These are phyloP conservation scores for Steatornis caripensis DNA, from an alignment of 2,113 vertebrate species.

Conservation along the genomic window DNA sequence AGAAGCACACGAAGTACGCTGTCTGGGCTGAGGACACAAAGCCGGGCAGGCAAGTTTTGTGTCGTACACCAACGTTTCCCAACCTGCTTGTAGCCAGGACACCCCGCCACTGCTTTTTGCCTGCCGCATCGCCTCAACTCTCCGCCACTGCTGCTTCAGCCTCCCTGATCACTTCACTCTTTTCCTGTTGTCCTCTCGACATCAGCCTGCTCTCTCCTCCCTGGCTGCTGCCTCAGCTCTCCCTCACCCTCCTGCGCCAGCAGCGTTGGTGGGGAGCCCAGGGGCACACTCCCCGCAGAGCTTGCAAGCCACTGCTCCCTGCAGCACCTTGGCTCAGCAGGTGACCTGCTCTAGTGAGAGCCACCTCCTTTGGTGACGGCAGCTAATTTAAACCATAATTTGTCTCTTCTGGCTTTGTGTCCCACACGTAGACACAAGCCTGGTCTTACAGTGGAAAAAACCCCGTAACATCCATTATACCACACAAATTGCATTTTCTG, in stretches of 20 bases:
- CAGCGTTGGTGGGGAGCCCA: not conserved
- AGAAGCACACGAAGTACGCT: not conserved
- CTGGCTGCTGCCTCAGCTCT: not conserved
- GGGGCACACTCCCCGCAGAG: not conserved
- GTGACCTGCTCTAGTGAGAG: not conserved
- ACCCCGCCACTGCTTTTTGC: not conserved
- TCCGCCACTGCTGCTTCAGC: not conserved
- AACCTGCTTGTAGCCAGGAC: not conserved
- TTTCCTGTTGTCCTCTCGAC: not conserved
- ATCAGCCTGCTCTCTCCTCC: not conserved
- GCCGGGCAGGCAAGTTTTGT: not conserved
- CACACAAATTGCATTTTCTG: not conserved
- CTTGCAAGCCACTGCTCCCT: not conserved
- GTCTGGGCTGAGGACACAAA: not conserved
- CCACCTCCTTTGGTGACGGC: not conserved
- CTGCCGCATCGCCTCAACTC: rapidly evolving
- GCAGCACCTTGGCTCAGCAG: not conserved
- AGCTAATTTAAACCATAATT: not conserved
- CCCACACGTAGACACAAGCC: not conserved
- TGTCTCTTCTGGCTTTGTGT: not conserved
- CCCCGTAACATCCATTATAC: not conserved
- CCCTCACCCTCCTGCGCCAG: not conserved
- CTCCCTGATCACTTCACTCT: not conserved
- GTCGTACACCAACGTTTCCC: not conserved
- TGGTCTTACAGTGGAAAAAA: not conserved